phyloP scores from a whole-genome alignment of 1,140 invertebrate genomes.

The Philopotamus ludificatus region DNA sequence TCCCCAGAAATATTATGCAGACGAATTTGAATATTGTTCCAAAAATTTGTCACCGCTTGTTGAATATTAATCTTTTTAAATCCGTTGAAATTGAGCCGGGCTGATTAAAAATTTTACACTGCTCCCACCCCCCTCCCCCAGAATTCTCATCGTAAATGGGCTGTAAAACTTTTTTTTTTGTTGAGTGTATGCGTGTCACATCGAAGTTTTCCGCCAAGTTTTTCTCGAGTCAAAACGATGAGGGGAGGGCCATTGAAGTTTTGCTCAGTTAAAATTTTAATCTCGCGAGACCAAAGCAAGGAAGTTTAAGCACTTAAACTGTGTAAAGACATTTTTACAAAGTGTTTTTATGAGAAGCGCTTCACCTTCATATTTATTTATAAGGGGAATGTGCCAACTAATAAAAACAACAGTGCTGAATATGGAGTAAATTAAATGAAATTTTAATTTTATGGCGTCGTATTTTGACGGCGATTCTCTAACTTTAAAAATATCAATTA shows the following conservation, averaged over 20 bases:
- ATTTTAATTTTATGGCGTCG: too few relatives aligned
- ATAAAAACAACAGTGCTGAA: constrained; percentile 23
- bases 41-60: constrained; percentile 21
- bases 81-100: constrained; percentile 10
- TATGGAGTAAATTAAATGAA: constrained; percentile 14
- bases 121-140: background rate
- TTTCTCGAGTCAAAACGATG: background rate
- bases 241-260: constrained; percentile 33
- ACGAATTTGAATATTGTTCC: background rate
- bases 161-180: background rate
- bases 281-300: constrained; percentile 36
- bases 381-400: constrained; percentile 19
- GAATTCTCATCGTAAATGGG: background rate
- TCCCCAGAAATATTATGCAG: background rate
- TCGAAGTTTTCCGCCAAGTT: background rate
- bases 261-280: constrained; percentile 42
- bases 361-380: constrained; percentile 34
- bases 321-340: constrained; percentile 42
- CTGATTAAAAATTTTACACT: constrained; percentile 25
- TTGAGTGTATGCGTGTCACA: background rate
- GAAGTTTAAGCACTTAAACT: constrained; percentile 40
- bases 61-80: constrained; percentile 21
- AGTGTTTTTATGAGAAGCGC: constrained; percentile 37
- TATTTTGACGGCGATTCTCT: too few relatives aligned
- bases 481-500: too few relatives aligned